Evolutionary conservation across 2,113 vertebrate species (phyloP).

Genomic region (Nesoenas mayeri): DNA sequence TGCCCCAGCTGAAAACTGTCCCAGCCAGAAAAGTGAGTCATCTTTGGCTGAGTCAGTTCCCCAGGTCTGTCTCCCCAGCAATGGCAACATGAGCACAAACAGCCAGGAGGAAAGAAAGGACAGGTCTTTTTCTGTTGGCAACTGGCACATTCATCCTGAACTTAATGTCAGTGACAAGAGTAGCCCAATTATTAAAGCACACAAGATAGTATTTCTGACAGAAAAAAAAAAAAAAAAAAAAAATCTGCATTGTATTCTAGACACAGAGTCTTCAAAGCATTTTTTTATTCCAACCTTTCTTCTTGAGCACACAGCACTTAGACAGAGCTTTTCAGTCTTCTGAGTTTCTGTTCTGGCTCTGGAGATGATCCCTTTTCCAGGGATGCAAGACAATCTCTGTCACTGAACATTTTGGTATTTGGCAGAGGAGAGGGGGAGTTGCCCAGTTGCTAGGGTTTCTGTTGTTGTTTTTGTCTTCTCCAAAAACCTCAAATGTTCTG

Average conservation of each 20-base stretch:
- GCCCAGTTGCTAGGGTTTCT: not conserved
- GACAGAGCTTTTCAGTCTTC: not conserved
- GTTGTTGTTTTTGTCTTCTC: not conserved
- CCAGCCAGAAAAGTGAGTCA: not conserved
- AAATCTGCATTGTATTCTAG: not conserved
- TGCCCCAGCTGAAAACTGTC: not conserved
- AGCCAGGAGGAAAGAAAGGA: not conserved
- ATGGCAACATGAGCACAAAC: not conserved
- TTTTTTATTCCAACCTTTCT: not conserved
- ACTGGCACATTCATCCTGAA: not conserved
- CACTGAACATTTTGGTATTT: not conserved
- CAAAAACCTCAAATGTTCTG: rapidly evolving
- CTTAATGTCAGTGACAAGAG: not conserved
- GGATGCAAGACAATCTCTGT: not conserved
- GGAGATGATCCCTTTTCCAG: not conserved
- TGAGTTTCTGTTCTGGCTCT: not conserved
- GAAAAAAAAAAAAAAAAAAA: not conserved
- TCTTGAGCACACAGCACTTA: not conserved
- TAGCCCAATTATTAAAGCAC: not conserved
- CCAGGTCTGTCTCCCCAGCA: not conserved
- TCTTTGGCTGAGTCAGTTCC: not conserved
- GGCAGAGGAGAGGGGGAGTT: rapidly evolving
- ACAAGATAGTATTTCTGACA: not conserved
- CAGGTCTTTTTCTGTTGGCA: not conserved
- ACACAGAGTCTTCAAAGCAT: not conserved